Evolutionary conservation across 2,888 invertebrate genomes (phyloP).

Genomic region (Eupithecia insigniata): DNA sequence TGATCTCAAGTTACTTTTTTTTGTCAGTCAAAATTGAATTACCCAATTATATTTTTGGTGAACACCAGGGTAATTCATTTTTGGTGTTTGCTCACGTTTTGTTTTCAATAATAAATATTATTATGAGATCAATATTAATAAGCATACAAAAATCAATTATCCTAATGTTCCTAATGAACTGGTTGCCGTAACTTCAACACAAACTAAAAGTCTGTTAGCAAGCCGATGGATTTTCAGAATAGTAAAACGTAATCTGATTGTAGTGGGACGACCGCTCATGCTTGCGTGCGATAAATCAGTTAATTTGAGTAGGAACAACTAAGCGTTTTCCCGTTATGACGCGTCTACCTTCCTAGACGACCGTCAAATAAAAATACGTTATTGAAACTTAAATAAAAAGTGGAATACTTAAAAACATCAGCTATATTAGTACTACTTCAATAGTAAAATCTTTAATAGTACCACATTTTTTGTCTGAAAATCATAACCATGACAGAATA

Average conservation of each 20-base stretch:
- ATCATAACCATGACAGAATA: constrained; percentile 10
- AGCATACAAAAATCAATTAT: not conserved
- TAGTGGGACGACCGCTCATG: not conserved
- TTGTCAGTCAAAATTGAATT: too few species aligned
- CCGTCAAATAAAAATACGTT: not conserved
- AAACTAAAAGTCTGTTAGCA: not conserved
- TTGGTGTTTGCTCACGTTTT: not conserved
- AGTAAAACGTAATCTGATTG: not conserved
- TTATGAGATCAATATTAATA: too few species aligned
- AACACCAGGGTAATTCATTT: too few species aligned
- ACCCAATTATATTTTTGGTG: too few species aligned
- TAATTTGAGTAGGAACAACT: constrained; percentile 13
- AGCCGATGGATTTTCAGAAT: not conserved
- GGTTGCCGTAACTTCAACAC: not conserved
- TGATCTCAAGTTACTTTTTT: not conserved
- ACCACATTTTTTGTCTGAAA: not conserved
- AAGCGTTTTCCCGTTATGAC: constrained; percentile 11
- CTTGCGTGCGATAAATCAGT: constrained; percentile 13
- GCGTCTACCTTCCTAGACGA: constrained; percentile 11
- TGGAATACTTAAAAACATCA: not conserved
- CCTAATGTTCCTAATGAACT: not conserved
- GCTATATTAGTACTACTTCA: not conserved
- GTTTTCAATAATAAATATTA: not conserved
- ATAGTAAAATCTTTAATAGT: not conserved
- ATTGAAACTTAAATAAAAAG: not conserved